Conservation (phyloP, 2,113 vertebrate genomes). For the Bombycilla garrulus region DNA sequence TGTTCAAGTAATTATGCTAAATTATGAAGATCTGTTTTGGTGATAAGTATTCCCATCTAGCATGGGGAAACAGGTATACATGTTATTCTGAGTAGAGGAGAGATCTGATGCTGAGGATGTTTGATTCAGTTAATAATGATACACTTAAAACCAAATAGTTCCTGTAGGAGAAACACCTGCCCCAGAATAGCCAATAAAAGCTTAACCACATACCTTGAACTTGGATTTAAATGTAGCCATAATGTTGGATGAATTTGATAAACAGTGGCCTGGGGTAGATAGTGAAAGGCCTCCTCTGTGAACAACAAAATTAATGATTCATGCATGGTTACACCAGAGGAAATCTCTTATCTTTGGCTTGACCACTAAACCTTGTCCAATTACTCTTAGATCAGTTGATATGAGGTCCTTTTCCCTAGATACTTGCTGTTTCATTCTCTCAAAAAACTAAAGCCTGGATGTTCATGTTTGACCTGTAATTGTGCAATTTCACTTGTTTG, state of each 20-base stretch:
- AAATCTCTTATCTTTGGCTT: not conserved
- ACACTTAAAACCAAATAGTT: not conserved
- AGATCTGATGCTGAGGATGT: not conserved
- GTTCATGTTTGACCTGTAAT: not conserved
- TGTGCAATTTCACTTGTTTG: not conserved
- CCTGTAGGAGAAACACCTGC: not conserved
- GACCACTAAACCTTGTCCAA: not conserved
- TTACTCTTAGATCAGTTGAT: not conserved
- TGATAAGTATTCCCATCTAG: not conserved
- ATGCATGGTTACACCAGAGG: not conserved
- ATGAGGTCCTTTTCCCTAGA: not conserved
- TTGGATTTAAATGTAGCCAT: not conserved
- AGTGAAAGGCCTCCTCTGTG: not conserved
- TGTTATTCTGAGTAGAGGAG: not conserved
- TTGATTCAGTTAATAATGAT: not conserved
- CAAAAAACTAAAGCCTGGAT: not conserved
- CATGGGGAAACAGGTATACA: not conserved
- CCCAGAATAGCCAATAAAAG: not conserved
- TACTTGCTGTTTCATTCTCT: not conserved
- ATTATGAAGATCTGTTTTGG: not conserved
- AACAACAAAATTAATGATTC: not conserved
- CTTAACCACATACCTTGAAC: not conserved
- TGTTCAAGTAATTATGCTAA: not conserved
- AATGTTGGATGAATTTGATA: not conserved
- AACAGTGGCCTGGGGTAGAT: not conserved